A percentile compares a stretch with the other conserved stretches of the same genome.
These are phyloP conservation scores for Nymphalis polychloros DNA, from an alignment of 2,888 invertebrate species.

Conservation along the genomic window DNA sequence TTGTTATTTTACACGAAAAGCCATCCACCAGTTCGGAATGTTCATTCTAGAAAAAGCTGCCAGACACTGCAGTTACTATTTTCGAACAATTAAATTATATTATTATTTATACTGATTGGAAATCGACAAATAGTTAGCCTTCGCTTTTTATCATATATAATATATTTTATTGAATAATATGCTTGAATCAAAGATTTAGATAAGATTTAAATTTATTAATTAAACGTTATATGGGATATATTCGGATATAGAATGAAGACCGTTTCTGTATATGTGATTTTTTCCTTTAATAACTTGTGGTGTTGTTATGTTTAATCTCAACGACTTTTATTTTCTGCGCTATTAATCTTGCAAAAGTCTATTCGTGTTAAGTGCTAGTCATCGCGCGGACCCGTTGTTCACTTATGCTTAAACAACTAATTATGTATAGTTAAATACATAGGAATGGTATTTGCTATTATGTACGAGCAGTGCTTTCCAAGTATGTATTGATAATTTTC, in stretches of 20 bases:
- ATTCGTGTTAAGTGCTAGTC: conserved; percentile 47
- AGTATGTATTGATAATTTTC: neutral
- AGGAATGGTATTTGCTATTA: neutral
- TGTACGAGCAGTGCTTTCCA: neutral
- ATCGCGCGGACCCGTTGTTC: conserved; percentile 36
- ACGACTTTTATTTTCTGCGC: conserved; percentile 38
- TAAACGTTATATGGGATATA: no score
- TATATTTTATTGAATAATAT: no score
- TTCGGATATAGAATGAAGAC: neutral
- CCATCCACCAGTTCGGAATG: no score
- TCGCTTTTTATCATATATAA: no score
- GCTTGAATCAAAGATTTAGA: no score
- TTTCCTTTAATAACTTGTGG: neutral
- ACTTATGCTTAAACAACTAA: conserved; percentile 24
- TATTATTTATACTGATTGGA: no score
- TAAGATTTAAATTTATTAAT: no score
- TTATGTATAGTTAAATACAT: conserved; percentile 17
- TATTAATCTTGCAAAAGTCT: conserved; percentile 43
- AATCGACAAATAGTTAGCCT: no score
- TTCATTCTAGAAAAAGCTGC: no score
- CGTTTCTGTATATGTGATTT: neutral
- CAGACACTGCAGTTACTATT: no score
- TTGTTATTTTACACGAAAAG: no score
- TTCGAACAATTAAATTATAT: no score
- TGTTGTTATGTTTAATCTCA: neutral